Conservation (phyloP, 2,888 invertebrate species). For the Drepanosiphum platanoidis region DNA sequence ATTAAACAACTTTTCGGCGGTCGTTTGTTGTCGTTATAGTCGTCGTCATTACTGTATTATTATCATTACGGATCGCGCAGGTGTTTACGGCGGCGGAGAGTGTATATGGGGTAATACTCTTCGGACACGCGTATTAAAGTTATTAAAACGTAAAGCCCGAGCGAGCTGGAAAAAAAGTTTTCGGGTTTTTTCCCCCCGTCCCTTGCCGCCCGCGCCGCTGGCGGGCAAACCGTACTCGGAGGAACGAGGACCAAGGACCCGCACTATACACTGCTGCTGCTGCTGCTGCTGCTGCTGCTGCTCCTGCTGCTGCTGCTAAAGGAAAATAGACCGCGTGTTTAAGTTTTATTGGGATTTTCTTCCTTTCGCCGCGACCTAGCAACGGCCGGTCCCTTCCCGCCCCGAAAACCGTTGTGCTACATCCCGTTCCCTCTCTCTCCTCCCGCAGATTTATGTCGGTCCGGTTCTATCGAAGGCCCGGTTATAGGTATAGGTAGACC, state of each 20-base stretch:
- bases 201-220: not conserved
- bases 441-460: constrained; percentile 17
- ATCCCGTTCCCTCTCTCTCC: no score
- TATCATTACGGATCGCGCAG: no score
- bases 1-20: no score
- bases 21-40: no score
- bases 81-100: no score
- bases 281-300: no score
- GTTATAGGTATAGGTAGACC: not conserved
- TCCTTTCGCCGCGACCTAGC: not conserved
- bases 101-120: not conserved
- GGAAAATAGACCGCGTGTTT: constrained; percentile 4
- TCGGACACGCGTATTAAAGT: not conserved
- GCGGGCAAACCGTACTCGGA: no score
- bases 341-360: constrained; percentile 51
- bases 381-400: not conserved
- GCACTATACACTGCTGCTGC: no score
- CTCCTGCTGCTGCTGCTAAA: not conserved
- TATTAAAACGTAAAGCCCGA: constrained; percentile 3
- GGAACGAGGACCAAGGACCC: no score
- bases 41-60: no score
- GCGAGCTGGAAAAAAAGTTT: not conserved
- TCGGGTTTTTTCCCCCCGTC: not conserved
- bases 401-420: constrained; percentile 16
- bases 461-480: not conserved